Evolutionary conservation across 2,888 invertebrate genomes (phyloP).

Genomic region (Ophioninae sp.): DNA sequence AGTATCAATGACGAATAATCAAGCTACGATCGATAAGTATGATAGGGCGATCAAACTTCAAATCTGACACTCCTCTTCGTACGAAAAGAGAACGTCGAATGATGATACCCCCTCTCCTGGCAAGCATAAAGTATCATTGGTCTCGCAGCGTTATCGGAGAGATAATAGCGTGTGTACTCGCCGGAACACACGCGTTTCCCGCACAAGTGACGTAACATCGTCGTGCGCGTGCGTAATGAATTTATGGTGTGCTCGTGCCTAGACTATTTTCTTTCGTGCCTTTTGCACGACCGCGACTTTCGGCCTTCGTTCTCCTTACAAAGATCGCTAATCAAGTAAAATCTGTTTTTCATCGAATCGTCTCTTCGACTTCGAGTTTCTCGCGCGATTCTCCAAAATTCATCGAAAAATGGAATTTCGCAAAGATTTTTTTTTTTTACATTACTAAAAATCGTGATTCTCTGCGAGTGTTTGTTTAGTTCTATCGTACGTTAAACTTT

Average conservation of each 20-base stretch:
- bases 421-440: too few species aligned
- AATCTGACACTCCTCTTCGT: not conserved
- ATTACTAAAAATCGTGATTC: too few species aligned
- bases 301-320: not conserved
- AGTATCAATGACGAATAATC: too few species aligned
- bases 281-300: not conserved
- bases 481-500: too few species aligned
- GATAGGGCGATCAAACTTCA: not conserved
- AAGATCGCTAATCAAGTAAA: not conserved
- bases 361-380: too few species aligned
- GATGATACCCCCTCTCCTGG: not conserved
- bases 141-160: constrained; percentile 22
- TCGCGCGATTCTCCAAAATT: too few species aligned
- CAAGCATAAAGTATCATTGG: constrained; percentile 7
- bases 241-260: constrained; percentile 53
- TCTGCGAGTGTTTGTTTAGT: too few species aligned
- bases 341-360: not conserved
- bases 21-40: not conserved
- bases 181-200: constrained; percentile 25
- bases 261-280: constrained; percentile 40
- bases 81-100: not conserved
- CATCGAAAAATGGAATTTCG: too few species aligned
- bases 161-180: constrained; percentile 3
- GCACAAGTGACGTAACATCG: constrained; percentile 40
- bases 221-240: constrained; percentile 42